phyloP scores from a whole-genome alignment of 2,888 invertebrate species.

The Melanotus villosus region DNA sequence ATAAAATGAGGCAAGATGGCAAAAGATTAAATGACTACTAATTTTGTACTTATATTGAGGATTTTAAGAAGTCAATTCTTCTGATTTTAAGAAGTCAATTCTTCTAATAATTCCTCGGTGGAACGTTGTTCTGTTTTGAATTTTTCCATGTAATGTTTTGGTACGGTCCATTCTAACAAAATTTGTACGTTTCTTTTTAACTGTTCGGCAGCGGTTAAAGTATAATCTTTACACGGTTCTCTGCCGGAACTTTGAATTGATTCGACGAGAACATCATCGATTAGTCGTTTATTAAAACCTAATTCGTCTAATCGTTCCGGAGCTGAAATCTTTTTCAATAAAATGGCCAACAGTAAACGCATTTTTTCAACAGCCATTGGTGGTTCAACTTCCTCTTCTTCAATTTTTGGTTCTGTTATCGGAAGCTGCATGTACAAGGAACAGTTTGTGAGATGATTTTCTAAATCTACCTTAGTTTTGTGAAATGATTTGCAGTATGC shows the following conservation, averaged over 20 bases:
- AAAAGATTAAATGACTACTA: not conserved
- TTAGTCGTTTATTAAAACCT: constrained; percentile 81
- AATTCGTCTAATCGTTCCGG: constrained; percentile 82
- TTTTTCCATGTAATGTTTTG: constrained; percentile 82
- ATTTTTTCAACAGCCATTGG: constrained; percentile 81
- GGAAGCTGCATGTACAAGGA: constrained; percentile 63
- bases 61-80: constrained; percentile 71
- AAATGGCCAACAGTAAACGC: constrained; percentile 84
- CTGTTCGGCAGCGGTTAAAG: constrained; percentile 74
- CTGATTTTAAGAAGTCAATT: constrained; percentile 72
- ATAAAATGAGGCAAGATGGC: constrained; percentile 2
- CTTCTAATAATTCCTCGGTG: constrained; percentile 84
- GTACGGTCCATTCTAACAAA: constrained; percentile 86
- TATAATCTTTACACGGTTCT: constrained; percentile 74
- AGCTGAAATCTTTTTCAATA: constrained; percentile 87
- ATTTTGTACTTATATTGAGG: not conserved
- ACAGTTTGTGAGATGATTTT: constrained; percentile 75
- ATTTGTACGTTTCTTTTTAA: constrained; percentile 83
- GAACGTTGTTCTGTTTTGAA: constrained; percentile 82
- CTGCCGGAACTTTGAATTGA: constrained; percentile 84
- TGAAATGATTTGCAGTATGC: constrained; percentile 81
- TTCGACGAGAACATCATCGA: constrained; percentile 86
- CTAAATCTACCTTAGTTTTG: constrained; percentile 82
- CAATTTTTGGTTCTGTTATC: constrained; percentile 55
- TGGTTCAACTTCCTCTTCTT: constrained; percentile 64